Conservation (phyloP, 2,888 invertebrate genomes). For the Busseola fusca region DNA sequence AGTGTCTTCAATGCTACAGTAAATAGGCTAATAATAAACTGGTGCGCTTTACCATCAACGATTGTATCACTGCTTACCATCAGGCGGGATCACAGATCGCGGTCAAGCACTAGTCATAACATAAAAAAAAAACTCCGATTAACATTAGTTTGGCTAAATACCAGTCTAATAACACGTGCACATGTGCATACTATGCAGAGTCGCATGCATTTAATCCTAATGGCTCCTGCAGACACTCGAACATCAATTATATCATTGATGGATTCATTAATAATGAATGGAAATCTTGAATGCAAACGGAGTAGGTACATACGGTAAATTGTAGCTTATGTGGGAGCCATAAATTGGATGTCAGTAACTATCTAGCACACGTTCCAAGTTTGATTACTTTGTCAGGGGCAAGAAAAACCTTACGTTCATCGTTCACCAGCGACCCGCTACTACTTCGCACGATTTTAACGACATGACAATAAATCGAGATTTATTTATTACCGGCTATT, state of each 20-base stretch:
- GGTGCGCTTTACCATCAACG: too few species aligned
- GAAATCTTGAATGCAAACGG: constrained; percentile 27
- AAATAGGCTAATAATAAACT: too few species aligned
- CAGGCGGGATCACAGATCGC: too few species aligned
- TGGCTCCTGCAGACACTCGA: constrained; percentile 18
- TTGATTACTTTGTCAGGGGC: not conserved
- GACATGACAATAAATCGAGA: not conserved
- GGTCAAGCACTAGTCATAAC: too few species aligned
- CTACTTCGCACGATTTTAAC: not conserved
- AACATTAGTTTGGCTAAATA: not conserved
- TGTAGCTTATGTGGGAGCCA: not conserved
- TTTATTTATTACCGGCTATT: not conserved
- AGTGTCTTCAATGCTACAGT: too few species aligned
- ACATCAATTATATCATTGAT: constrained; percentile 41
- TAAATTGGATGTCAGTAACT: not conserved
- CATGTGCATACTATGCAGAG: constrained; percentile 1
- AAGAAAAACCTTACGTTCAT: not conserved
- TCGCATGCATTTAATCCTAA: constrained; percentile 33
- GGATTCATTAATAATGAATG: constrained; percentile 37
- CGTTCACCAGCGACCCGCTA: not conserved
- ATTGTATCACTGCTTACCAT: too few species aligned
- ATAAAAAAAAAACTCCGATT: not conserved
- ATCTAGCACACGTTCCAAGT: not conserved
- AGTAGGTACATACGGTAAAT: not conserved
- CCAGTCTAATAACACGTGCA: not conserved